Conservation (phyloP, 2,113 vertebrate genomes). For the Centropristis striata region DNA sequence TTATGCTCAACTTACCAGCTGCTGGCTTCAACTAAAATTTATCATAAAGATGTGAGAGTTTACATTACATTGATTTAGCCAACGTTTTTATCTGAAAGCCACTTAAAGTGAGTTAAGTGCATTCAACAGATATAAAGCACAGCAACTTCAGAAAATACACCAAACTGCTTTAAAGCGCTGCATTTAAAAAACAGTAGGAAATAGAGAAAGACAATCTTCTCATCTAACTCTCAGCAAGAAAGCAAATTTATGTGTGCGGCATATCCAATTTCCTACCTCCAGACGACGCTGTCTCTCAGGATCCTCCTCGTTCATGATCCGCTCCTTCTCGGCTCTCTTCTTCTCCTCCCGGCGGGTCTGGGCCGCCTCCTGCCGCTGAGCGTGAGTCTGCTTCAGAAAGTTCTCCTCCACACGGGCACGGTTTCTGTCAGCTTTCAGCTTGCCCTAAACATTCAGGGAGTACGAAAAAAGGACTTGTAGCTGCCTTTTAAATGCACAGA, state of each 20-base stretch:
- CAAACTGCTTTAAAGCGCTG: too few relatives aligned
- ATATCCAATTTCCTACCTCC: slow-evolving; percentile 83
- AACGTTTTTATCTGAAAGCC: too few relatives aligned
- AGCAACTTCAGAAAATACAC: too few relatives aligned
- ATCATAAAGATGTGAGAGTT: too few relatives aligned
- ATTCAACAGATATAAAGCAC: too few relatives aligned
- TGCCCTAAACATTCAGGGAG: slow-evolving; percentile 86
- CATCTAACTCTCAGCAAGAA: too few relatives aligned
- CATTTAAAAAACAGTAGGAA: too few relatives aligned
- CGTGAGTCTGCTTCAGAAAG: slow-evolving; percentile 97
- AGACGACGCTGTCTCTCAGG: slow-evolving; percentile 96
- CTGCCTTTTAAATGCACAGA: background rate
- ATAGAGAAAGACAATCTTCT: too few relatives aligned
- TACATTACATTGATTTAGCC: too few relatives aligned
- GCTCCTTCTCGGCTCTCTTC: slow-evolving; percentile 96
- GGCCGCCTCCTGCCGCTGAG: slow-evolving; percentile 97
- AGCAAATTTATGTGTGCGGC: background rate
- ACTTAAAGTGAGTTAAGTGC: too few relatives aligned
- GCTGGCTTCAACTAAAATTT: too few relatives aligned
- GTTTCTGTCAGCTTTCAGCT: slow-evolving; percentile 97
- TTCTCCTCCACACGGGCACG: slow-evolving; percentile 97
- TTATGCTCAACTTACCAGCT: too few relatives aligned
- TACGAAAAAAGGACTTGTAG: background rate
- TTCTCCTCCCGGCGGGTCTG: slow-evolving; percentile 97
- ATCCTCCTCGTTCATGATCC: slow-evolving; percentile 99